A percentile compares a stretch with the other conserved stretches of the same genome.
These are phyloP conservation scores for Heliconius hermathena DNA, from an alignment of 1,140 invertebrate species.

Conservation along the genomic window DNA sequence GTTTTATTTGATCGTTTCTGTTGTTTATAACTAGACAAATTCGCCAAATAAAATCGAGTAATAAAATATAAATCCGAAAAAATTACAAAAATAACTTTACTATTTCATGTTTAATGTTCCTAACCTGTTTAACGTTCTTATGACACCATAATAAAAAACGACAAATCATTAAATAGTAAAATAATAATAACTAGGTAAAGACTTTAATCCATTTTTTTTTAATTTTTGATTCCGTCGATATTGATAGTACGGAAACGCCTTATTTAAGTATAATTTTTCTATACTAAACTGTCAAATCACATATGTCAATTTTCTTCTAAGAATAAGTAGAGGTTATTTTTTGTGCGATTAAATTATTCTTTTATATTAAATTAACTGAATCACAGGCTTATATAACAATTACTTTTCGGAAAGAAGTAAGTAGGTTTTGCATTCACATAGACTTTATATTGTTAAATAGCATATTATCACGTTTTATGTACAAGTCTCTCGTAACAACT, in stretches of 20 bases:
- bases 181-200: not conserved
- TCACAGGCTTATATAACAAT: slow-evolving; percentile 18
- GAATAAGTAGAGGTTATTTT: not conserved
- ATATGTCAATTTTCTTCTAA: slow-evolving; percentile 11
- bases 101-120: too few relatives aligned
- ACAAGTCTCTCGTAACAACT: not conserved
- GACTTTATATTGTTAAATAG: not conserved
- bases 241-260: not conserved
- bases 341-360: slow-evolving; percentile 8
- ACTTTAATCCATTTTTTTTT: not conserved
- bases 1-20: too few relatives aligned
- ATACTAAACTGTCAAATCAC: not conserved
- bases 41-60: too few relatives aligned
- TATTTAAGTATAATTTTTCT: not conserved
- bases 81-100: too few relatives aligned
- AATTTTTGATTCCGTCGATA: not conserved
- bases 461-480: not conserved
- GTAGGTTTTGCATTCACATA: not conserved
- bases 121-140: too few relatives aligned
- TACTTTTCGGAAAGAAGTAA: slow-evolving; percentile 21
- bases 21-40: too few relatives aligned
- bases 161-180: not conserved
- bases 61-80: too few relatives aligned
- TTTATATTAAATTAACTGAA: slow-evolving; percentile 22
- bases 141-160: too few relatives aligned